These are phyloP conservation scores for Drymonia ruficornis DNA, from an alignment of 2,888 invertebrate species.

Conservation along the genomic window DNA sequence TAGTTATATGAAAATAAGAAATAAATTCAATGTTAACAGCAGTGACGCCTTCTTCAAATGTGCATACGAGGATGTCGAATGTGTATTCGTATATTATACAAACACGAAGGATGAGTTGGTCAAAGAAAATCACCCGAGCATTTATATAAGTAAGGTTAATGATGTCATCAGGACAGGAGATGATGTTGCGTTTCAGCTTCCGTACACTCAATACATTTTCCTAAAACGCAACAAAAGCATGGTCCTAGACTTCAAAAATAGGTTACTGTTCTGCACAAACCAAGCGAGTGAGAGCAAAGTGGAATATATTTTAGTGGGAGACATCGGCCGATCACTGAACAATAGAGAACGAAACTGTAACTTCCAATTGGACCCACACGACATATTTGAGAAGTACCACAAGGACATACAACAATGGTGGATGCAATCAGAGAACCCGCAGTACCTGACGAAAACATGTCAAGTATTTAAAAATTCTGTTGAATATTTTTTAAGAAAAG, in stretches of 20 bases:
- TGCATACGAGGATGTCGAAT: not conserved
- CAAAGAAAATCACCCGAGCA: not conserved
- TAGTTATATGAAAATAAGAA: slow-evolving; percentile 3
- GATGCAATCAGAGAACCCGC: not conserved
- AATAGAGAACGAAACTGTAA: not conserved
- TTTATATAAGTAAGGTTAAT: not conserved
- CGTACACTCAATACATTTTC: slow-evolving; percentile 11
- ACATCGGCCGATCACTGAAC: not conserved
- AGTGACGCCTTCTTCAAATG: not conserved
- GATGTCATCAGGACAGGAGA: not conserved
- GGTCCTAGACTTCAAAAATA: not conserved
- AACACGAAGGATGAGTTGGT: not conserved
- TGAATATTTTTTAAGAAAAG: not conserved
- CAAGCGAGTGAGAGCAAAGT: not conserved
- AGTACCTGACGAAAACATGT: not conserved
- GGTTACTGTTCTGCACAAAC: not conserved
- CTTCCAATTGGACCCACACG: not conserved
- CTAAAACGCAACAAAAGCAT: slow-evolving; percentile 7
- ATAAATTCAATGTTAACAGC: not conserved
- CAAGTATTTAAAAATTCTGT: no score
- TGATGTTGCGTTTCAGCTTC: not conserved
- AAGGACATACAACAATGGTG: not conserved
- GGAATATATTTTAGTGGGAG: not conserved
- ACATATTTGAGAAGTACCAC: not conserved
- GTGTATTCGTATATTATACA: not conserved